phyloP scores from a whole-genome alignment of 2,113 vertebrate species.

The Hemiscyllium ocellatum region DNA sequence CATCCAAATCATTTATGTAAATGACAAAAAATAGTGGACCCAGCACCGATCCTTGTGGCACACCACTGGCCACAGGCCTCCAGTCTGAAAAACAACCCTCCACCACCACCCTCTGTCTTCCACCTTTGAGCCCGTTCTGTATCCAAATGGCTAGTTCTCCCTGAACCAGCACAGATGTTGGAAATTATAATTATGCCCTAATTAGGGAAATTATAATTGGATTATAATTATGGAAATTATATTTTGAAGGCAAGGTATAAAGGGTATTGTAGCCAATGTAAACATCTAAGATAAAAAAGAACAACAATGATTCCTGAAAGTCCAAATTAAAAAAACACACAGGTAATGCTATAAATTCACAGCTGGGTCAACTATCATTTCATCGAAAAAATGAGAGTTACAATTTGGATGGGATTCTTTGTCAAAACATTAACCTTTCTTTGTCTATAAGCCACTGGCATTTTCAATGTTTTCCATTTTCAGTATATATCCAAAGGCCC shows the following conservation, averaged over 20 bases:
- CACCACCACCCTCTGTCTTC: too few relatives aligned
- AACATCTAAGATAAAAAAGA: not conserved
- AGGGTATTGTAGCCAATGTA: not conserved
- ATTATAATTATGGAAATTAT: not conserved
- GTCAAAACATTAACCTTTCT: not conserved
- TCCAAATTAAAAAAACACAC: not conserved
- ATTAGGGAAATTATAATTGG: too few relatives aligned
- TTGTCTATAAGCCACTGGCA: not conserved
- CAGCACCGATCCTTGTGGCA: too few relatives aligned
- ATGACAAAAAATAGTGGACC: too few relatives aligned
- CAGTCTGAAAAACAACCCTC: too few relatives aligned
- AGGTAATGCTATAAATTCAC: not conserved
- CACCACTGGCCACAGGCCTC: too few relatives aligned
- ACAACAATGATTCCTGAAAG: not conserved
- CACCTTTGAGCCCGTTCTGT: too few relatives aligned
- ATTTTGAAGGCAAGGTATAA: not conserved
- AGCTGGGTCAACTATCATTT: not conserved
- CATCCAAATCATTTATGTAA: too few relatives aligned
- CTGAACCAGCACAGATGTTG: not conserved
- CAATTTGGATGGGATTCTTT: not conserved
- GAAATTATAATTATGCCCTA: too few relatives aligned
- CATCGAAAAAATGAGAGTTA: not conserved
- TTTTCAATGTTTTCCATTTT: conserved; percentile 13
- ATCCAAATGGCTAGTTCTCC: too few relatives aligned
- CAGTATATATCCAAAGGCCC: not conserved